A percentile compares a stretch with the other conserved stretches of the same genome.
Evolutionary conservation across 2,797 vertebrate genomes (phyloP).

Genomic region (Semaprochilodus insignis): DNA sequence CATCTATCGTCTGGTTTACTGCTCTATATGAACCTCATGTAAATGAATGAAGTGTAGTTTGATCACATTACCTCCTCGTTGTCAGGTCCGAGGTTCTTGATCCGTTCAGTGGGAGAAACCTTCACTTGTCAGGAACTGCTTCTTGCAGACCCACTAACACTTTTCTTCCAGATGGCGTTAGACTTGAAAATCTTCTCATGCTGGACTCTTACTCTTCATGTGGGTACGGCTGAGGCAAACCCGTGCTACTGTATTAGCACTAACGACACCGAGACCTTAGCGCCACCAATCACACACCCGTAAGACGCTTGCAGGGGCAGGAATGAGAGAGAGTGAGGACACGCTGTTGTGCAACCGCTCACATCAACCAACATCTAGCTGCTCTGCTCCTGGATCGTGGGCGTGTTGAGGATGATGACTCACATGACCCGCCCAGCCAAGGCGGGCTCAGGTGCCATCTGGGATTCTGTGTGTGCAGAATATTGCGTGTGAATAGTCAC

Average conservation of each 20-base stretch:
- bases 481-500: too few species aligned
- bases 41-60: neutral
- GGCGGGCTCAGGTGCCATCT: neutral
- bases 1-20: neutral
- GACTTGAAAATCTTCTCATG: conserved; percentile 20
- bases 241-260: neutral
- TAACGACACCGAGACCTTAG: neutral
- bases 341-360: neutral
- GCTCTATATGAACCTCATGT: neutral
- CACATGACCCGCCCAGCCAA: neutral
- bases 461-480: neutral
- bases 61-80: conserved; percentile 44
- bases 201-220: conserved; percentile 11
- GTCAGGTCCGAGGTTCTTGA: conserved; percentile 7
- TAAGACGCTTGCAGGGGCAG: conserved; percentile 36
- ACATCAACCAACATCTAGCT: neutral
- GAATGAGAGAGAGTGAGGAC: neutral
- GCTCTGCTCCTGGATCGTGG: conserved; percentile 6
- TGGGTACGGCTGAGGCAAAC: neutral
- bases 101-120: neutral
- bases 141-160: conserved; percentile 23
- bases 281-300: neutral
- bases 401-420: conserved; percentile 14
- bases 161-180: conserved; percentile 1
- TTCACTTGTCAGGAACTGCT: conserved; percentile 34